Evolutionary conservation across 2,113 vertebrate genomes (phyloP).

Genomic region (Paraplagusia blochii): DNA sequence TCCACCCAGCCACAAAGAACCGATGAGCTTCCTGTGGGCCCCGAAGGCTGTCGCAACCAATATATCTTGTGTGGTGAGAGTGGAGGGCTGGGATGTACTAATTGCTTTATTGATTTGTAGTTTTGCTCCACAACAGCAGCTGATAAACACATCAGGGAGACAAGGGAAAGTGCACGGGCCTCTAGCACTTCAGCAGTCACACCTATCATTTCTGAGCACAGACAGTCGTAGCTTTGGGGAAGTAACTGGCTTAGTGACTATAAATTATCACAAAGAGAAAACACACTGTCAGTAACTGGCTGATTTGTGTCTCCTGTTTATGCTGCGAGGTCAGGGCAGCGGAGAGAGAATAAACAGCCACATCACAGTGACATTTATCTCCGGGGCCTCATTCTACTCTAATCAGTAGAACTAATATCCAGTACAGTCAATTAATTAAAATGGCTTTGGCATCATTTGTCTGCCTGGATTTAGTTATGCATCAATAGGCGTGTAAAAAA

Average conservation of each 20-base stretch:
- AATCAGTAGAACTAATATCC: conserved; percentile 44
- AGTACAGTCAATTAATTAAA: conserved; percentile 56
- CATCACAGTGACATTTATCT: conserved; percentile 37
- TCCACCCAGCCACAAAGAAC: conserved; percentile 38
- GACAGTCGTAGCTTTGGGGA: conserved; percentile 26
- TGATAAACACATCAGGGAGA: conserved; percentile 71
- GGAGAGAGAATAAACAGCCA: conserved; percentile 19
- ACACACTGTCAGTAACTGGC: conserved; percentile 46
- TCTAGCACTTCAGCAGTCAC: conserved; percentile 22
- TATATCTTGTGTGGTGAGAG: conserved; percentile 61
- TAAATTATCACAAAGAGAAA: conserved; percentile 45
- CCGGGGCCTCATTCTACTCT: conserved; percentile 20
- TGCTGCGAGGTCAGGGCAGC: conserved; percentile 14
- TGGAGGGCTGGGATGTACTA: conserved; percentile 59
- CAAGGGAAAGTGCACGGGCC: conserved; percentile 40
- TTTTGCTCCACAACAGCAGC: conserved; percentile 51
- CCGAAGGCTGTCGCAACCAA: conserved; percentile 42
- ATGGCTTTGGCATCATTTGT: conserved; percentile 36
- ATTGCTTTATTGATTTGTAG: conserved; percentile 74
- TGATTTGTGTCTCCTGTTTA: conserved; percentile 39
- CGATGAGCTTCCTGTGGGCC: conserved; percentile 54
- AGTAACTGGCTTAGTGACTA: conserved; percentile 23
- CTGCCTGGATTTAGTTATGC: conserved; percentile 48
- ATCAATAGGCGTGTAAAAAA: conserved; percentile 34
- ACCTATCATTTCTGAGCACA: conserved; percentile 30